phyloP scores from a whole-genome alignment of 2,113 vertebrate genomes.

The Vulpes vulpes region DNA sequence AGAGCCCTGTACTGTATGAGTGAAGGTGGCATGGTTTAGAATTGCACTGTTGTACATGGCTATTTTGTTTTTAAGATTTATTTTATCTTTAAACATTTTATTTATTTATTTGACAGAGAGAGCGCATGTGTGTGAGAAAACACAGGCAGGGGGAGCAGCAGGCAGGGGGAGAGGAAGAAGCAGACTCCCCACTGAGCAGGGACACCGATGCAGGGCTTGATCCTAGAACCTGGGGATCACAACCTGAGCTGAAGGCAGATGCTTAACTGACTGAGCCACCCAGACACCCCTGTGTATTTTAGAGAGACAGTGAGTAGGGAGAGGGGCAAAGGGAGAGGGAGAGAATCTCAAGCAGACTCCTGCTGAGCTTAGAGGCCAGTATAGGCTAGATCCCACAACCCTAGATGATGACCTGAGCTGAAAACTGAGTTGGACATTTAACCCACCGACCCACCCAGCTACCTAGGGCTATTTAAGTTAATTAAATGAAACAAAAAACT shows the following conservation, averaged over 20 bases:
- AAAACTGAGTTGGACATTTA: neutral
- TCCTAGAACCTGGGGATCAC: too few relatives aligned
- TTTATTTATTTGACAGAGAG: neutral
- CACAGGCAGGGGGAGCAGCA: too few relatives aligned
- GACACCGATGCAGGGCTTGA: too few relatives aligned
- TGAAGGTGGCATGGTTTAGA: neutral
- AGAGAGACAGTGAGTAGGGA: neutral
- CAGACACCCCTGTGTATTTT: too few relatives aligned
- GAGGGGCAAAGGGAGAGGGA: neutral
- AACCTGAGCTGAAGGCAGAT: too few relatives aligned
- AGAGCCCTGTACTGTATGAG: neutral
- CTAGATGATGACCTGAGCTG: neutral
- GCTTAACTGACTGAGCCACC: too few relatives aligned
- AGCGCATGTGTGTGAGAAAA: too few relatives aligned
- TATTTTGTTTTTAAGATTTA: neutral
- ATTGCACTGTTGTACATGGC: neutral
- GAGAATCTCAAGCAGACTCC: neutral
- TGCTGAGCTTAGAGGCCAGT: neutral
- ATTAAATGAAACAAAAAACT: slow-evolving; percentile 8
- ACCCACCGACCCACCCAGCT: neutral
- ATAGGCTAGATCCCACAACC: neutral
- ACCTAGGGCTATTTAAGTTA: neutral
- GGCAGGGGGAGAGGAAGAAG: too few relatives aligned
- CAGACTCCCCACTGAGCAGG: too few relatives aligned
- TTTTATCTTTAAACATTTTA: neutral